Conservation (phyloP, 53 echinoderm and acorn worm genomes). For the Pentamera pediparva region DNA sequence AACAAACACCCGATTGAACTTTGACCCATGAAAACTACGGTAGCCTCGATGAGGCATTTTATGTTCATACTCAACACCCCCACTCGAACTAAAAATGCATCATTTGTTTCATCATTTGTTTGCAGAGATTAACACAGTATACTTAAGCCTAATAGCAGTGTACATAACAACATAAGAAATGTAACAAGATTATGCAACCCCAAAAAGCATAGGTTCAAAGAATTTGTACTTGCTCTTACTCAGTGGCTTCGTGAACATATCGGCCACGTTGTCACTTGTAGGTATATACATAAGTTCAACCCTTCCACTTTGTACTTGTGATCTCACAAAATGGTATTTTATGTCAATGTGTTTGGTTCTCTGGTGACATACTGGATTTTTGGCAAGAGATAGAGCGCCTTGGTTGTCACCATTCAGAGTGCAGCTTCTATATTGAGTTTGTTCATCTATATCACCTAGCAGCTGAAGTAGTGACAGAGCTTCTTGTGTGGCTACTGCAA, state of each 20-base stretch:
- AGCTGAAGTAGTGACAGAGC: conserved; percentile 9
- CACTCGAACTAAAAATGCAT: conserved; percentile 28
- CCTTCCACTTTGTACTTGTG: conserved; percentile 12
- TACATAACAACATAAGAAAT: neutral
- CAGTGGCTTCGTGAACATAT: conserved; percentile 9
- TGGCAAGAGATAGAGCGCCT: conserved; percentile 25
- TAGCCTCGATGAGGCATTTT: neutral
- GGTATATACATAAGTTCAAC: conserved; percentile 1
- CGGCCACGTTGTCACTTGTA: conserved; percentile 13
- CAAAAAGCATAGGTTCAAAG: conserved; percentile 11
- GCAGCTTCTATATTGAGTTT: conserved; percentile 1
- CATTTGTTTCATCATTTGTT: too few species aligned
- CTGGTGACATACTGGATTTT: conserved; percentile 21
- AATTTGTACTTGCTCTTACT: conserved; percentile 15
- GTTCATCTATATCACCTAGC: neutral
- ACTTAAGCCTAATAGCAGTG: too few species aligned
- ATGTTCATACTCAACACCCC: conserved; percentile 23
- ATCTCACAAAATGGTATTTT: conserved; percentile 36
- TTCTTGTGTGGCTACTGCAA: conserved; percentile 18
- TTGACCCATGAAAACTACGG: too few species aligned
- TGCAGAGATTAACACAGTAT: conserved; percentile 27
- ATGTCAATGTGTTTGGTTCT: conserved; percentile 32
- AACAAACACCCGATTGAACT: too few species aligned
- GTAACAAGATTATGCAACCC: neutral
- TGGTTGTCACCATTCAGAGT: conserved; percentile 23